Percentiles rank a stretch among this genome's conserved stretches.
These are phyloP conservation scores for Ectemnius lituratus DNA, from an alignment of 2,888 invertebrate genomes.

Conservation along the genomic window DNA sequence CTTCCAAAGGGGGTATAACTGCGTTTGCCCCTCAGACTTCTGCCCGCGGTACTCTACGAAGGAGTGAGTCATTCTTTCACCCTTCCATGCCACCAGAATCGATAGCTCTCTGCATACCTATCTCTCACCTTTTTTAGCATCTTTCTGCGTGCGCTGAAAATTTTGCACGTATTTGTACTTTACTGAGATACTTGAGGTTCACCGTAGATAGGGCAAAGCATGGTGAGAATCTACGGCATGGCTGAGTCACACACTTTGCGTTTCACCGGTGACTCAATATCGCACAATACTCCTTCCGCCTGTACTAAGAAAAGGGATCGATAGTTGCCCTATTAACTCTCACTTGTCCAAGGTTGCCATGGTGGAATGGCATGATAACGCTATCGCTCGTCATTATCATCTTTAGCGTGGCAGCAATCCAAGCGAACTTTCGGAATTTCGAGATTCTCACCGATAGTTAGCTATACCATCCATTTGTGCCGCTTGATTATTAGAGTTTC, in stretches of 20 bases:
- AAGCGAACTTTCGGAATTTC: background rate
- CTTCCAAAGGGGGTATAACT: conserved; percentile 43
- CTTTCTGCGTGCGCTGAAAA: too few species aligned
- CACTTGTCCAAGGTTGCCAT: conserved; percentile 4
- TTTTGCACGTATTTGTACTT: background rate
- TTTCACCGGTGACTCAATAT: conserved; percentile 70
- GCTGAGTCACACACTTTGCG: conserved; percentile 64
- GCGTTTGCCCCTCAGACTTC: conserved; percentile 46
- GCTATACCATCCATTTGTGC: background rate
- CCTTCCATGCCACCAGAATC: conserved; percentile 37
- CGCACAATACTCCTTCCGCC: conserved; percentile 60
- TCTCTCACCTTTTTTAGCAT: background rate
- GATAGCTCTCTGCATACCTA: background rate
- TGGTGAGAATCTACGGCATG: conserved; percentile 46
- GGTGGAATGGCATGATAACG: background rate
- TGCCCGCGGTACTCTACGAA: conserved; percentile 41
- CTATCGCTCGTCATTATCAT: background rate
- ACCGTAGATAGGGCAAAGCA: conserved; percentile 51
- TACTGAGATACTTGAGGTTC: background rate
- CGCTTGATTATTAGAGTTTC: background rate
- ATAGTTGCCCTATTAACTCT: conserved; percentile 59
- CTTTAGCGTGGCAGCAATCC: background rate
- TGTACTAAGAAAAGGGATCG: conserved; percentile 61
- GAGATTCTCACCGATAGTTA: conserved; percentile 1
- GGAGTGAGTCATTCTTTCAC: conserved; percentile 57